Base-by-base conservation (phyloP, 2,888 invertebrate species). In the Reticulitermes lucifugus region DNA sequence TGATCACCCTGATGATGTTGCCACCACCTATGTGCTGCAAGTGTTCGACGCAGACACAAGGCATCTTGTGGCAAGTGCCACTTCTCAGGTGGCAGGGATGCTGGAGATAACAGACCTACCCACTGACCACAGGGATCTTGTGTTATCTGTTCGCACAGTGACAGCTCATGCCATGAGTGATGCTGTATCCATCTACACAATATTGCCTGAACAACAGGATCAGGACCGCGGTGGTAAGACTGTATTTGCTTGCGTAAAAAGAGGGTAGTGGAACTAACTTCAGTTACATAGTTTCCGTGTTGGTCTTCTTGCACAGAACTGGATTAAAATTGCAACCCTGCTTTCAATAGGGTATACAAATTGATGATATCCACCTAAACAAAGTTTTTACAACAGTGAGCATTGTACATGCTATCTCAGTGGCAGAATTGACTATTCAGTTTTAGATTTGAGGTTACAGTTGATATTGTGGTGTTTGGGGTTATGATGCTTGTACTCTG, bases 21-120 rank as follows among this genome's bases (percentile, higher is more conserved):
- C 89, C 87, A 90, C 91, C 87, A 91, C 91, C 87, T 92, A 92
- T 89, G 89, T 93, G 82, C 91, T 93, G 87, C 93, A 93, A 89
- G 92, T 92, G 85, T 93, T 91, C 90, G 92, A 93, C 88, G 92
- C 92, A 60, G 91, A 91, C 87, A 92, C 91, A 83, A 90, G 92
- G 41, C 90, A 91, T 80, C 90, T 93, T 83, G 89, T 92, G 87
- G 93, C 91, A 84, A 92, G 92, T 79, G 90, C 92, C 35, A 92
- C 92, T 51, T 92, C 92, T 71, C 89, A 90, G 87, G 90, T 90
- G 83, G 91, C 92, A 51, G 91, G 91, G 86, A 90, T 91, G 87
- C 91, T 93, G 87, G 91, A 91, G 87, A 90, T 92, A 84, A 91
- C 90, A 86, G 89, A 91, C 87, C 90, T 93, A 84, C 92, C 92